Evolutionary conservation across 2,797 vertebrate species (phyloP).

Genomic region (Myotis vivesi): DNA sequence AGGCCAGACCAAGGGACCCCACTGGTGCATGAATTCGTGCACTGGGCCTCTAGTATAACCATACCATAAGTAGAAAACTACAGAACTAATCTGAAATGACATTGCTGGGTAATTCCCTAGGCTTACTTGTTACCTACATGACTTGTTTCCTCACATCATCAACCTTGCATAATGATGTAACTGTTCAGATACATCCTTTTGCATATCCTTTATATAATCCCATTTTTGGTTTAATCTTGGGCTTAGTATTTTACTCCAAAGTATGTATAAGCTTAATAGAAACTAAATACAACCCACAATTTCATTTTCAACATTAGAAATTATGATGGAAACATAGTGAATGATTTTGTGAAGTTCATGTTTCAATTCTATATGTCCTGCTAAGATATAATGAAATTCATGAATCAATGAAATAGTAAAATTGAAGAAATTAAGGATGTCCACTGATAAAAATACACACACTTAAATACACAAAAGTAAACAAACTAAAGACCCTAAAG

Average conservation of each 20-base stretch:
- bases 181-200: neutral
- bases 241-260: conserved; percentile 44
- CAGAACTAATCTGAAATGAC: neutral
- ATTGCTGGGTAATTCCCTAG: neutral
- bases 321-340: neutral
- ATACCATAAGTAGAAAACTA: neutral
- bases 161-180: conserved; percentile 10
- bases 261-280: conserved; percentile 6
- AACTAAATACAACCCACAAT: conserved; percentile 35
- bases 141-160: neutral
- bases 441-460: conserved; percentile 19
- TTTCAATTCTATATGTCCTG: conserved; percentile 23
- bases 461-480: neutral
- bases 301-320: conserved; percentile 42
- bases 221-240: conserved; percentile 39
- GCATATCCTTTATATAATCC: conserved; percentile 23
- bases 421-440: conserved; percentile 27
- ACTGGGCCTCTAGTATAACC: too few relatives aligned
- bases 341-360: conserved; percentile 33
- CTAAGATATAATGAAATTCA: conserved; percentile 45
- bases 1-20: too few relatives aligned
- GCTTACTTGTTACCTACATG: neutral
- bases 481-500: conserved; percentile 8
- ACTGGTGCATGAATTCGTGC: too few relatives aligned
- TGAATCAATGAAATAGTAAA: conserved; percentile 40